Evolutionary conservation across 2,888 invertebrate species (phyloP), one percentile per base, ranked within the genome.

Genomic region (Tubulanus polymorphus): DNA sequence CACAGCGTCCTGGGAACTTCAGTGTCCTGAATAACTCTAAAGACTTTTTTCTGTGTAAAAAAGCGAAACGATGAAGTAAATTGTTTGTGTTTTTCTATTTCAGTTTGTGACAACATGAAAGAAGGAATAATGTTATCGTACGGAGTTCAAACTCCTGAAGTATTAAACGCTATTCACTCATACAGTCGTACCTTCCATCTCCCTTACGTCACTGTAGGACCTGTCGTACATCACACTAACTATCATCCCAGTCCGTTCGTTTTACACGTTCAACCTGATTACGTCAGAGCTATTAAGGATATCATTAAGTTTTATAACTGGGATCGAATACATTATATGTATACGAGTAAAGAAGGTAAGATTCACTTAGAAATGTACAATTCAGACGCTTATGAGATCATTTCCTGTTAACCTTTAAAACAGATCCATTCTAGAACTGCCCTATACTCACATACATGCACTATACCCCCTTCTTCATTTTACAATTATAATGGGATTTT

Each of bases 41-140:
- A n/a, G n/a, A n/a, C n/a, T n/a, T n/a, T n/a, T n/a, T n/a, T n/a
- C n/a, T n/a, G n/a, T n/a, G n/a, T n/a, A n/a, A n/a, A n/a, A n/a
- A n/a, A n/a, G n/a, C n/a, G n/a, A n/a, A n/a, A n/a, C n/a, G n/a
- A n/a, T n/a, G n/a, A n/a, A n/a, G n/a, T n/a, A n/a, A n/a, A n/a
- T n/a, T n/a, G n/a, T n/a, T n/a, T n/a, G n/a, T n/a, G n/a, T n/a
- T n/a, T n/a, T n/a, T n/a, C n/a, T n/a, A n/a, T 66, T 65, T 48
- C 67, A 72, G 73, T 72, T 37, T 73, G 73, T 57, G 37, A 53
- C 2, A 67, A 64, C 52, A 66, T 73, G 70, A 62, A 63, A 3
- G 59, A 57, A 28, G 74, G 72, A 2, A 66, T 70, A 5, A 72
- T 73, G 51, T 68, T 69, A 45, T 54, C 73, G 26, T 64, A 71